Base-by-base conservation (phyloP, 2,113 vertebrate species). In the Montifringilla adamsi region DNA sequence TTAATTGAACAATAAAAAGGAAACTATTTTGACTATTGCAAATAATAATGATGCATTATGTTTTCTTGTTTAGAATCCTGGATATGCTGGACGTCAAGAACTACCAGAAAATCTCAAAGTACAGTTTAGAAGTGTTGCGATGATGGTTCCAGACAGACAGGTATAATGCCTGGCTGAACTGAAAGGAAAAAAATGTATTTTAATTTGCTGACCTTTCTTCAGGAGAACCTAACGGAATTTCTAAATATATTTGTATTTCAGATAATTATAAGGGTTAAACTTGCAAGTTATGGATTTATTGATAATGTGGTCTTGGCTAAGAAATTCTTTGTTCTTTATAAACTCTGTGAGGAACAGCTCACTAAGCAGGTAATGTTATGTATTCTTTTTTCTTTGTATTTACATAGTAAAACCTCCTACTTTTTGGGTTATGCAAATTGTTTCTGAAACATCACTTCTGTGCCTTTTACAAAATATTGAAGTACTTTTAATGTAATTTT, bases 101-200 rank as follows among this genome's bases (percentile, higher is more conserved):
- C 97, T 99, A 74, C 99, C 99, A 86, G 99, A 99, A 97, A 99
- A 99, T 89, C 96, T 99, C 69, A 99, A 99, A 96, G 95, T 98
- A 75, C 98, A 98, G 31, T 99, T 99, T 96, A 98, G 99, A 96
- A 98, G 92, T 9, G 99, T 99, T 83, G 98, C 99, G 56, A 99
- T 99, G 99, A 99, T 99, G 98, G 98, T 99, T 58, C 99, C 99
- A 68, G 99, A 99, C 49, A 97, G 98, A 90, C 98, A 99, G 98
- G 98, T 99, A 96, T 20, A 59, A 70, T 33, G 81, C 44, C 28
- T 82, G 52, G 52, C 4, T 60, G 17, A 94, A 62, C 8, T 62
- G 49, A 58, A 46, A 83, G 18, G 39, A 41, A 67, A 77, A 78
- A 79, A 72, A n/a, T 2, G 0, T 73, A 6, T 80, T 85, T 92